phyloP scores from a whole-genome alignment of 1,140 invertebrate genomes.

The Conopomorpha cramerella region DNA sequence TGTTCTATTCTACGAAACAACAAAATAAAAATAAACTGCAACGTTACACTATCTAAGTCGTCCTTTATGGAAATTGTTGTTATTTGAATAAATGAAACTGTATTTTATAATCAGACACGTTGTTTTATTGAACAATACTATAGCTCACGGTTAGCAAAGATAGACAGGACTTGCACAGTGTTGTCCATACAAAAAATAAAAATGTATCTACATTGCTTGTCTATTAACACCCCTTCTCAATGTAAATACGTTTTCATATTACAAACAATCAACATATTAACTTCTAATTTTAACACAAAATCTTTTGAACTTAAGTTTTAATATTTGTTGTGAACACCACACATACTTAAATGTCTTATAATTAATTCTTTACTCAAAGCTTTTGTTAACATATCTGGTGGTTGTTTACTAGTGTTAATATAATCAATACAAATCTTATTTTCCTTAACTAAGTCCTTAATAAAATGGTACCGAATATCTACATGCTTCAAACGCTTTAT shows the following conservation, averaged over 20 bases:
- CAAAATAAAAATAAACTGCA: too few species aligned
- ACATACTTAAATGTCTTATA: too few species aligned
- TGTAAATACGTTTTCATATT: background rate
- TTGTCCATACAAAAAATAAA: background rate
- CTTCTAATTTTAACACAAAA: background rate
- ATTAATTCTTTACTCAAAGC: background rate
- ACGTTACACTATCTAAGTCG: too few species aligned
- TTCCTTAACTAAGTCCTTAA: background rate
- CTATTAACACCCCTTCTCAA: background rate
- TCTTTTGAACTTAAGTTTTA: background rate
- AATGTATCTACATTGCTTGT: background rate
- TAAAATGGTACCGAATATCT: background rate
- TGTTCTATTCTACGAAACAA: too few species aligned
- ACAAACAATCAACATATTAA: background rate
- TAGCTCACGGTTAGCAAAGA: background rate
- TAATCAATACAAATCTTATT: background rate
- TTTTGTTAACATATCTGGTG: background rate
- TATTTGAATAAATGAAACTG: constrained; percentile 1
- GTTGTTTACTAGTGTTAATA: background rate
- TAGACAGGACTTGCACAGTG: background rate
- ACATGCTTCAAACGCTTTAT: background rate
- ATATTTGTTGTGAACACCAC: background rate
- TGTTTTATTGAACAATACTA: background rate
- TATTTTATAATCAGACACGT: background rate
- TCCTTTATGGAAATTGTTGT: too few species aligned